These are phyloP conservation scores for Escarpia spicata DNA, from an alignment of 2,888 invertebrate genomes.

Conservation along the genomic window DNA sequence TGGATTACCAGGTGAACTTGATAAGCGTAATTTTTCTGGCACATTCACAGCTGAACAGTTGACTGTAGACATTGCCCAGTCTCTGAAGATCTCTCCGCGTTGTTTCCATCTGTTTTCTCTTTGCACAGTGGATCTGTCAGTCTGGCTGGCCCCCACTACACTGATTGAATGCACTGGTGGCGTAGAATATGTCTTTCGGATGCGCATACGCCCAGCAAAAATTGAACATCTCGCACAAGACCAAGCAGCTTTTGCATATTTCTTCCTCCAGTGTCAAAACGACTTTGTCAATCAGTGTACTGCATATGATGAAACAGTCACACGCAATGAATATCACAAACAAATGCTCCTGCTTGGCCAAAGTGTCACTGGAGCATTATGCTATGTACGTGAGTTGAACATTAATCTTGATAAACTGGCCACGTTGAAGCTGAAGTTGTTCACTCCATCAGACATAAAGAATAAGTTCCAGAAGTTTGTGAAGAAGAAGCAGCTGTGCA, in stretches of 20 bases:
- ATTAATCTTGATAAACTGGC: not conserved
- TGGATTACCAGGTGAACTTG: too few relatives aligned
- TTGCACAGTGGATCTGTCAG: too few relatives aligned
- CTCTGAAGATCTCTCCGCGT: too few relatives aligned
- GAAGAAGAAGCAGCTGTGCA: not conserved
- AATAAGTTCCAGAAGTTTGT: conserved; percentile 24
- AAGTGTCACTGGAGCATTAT: conserved; percentile 32
- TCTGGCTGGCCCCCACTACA: conserved; percentile 29
- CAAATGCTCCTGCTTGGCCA: conserved; percentile 22
- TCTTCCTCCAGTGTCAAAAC: conserved; percentile 37
- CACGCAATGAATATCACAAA: too few relatives aligned
- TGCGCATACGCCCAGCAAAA: conserved; percentile 28
- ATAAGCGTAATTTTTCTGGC: too few relatives aligned
- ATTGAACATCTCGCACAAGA: conserved; percentile 3
- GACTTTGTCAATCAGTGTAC: conserved; percentile 33
- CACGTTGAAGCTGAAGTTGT: conserved; percentile 18
- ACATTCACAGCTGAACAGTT: too few relatives aligned
- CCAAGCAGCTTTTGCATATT: conserved; percentile 30
- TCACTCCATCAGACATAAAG: conserved; percentile 28
- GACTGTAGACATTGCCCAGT: too few relatives aligned
- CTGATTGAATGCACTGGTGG: conserved; percentile 26
- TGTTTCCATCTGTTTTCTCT: too few relatives aligned
- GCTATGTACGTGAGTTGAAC: conserved; percentile 32
- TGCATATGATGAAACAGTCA: conserved; percentile 18
- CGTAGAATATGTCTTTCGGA: conserved; percentile 29